Conservation (phyloP, 2,113 vertebrate species). For the Micromys minutus region DNA sequence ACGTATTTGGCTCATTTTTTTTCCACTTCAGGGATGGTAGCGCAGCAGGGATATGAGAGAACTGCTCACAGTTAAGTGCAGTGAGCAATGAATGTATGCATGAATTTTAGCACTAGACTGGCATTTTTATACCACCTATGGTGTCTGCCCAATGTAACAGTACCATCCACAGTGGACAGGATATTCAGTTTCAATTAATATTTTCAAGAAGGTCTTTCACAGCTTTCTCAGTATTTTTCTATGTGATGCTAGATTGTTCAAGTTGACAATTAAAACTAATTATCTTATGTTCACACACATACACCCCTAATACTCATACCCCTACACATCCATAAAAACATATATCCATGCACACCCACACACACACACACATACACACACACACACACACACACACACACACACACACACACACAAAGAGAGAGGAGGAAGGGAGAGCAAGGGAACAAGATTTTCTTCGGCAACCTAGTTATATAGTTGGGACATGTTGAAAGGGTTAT, state of each 20-base stretch:
- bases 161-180: not conserved
- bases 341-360: not conserved
- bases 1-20: not conserved
- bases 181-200: not conserved
- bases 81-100: not conserved
- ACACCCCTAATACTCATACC: too few species aligned
- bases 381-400: not conserved
- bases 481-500: too few species aligned
- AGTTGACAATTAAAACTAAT: not conserved
- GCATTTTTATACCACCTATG: not conserved
- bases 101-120: not conserved
- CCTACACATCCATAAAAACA: too few species aligned
- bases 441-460: too few species aligned
- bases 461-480: too few species aligned
- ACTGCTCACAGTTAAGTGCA: not conserved
- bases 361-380: not conserved
- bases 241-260: not conserved
- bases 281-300: not conserved
- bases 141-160: not conserved
- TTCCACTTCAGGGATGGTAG: not conserved
- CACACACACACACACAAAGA: not conserved
- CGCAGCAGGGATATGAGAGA: not conserved
- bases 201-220: not conserved
- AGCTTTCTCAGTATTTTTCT: not conserved
- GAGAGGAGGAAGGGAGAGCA: not conserved